Evolutionary conservation across 1,140 invertebrate genomes (phyloP).

Genomic region (Diachasma alloeum): DNA sequence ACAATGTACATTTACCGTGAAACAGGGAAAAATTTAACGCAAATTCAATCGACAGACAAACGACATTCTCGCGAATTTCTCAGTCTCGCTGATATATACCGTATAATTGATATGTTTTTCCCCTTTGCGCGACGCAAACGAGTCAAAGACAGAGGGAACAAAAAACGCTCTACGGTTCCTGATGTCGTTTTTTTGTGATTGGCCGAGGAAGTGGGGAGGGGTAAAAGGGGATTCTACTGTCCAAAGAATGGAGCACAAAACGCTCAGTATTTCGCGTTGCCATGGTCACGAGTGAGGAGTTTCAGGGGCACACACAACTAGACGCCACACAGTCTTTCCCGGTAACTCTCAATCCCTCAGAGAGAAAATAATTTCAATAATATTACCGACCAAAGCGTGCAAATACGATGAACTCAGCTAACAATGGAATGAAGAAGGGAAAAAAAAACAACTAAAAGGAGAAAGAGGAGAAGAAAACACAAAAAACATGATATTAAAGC

Average conservation of each 20-base stretch:
- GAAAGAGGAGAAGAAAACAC: neutral
- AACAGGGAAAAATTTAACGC: neutral
- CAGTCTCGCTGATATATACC: neutral
- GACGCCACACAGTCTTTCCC: neutral
- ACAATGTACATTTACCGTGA: neutral
- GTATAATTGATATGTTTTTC: neutral
- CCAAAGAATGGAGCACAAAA: slow-evolving; percentile 8
- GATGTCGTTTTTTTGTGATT: neutral
- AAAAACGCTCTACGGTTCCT: neutral
- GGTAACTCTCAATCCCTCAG: neutral
- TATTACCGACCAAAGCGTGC: slow-evolving; percentile 13
- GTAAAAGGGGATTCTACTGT: neutral
- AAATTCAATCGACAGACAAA: neutral
- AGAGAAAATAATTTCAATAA: neutral
- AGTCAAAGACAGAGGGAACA: neutral
- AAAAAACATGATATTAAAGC: neutral
- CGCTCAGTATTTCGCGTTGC: slow-evolving; percentile 25
- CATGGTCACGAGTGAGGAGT: slow-evolving; percentile 23
- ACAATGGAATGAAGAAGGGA: neutral
- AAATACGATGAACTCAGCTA: neutral
- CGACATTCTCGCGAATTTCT: neutral
- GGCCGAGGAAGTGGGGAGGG: neutral
- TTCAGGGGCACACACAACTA: slow-evolving; percentile 12
- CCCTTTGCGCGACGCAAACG: neutral
- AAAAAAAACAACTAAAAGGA: neutral